These are phyloP conservation scores for Laodelphax striatellus DNA, from an alignment of 1,140 invertebrate species.

Conservation along the genomic window DNA sequence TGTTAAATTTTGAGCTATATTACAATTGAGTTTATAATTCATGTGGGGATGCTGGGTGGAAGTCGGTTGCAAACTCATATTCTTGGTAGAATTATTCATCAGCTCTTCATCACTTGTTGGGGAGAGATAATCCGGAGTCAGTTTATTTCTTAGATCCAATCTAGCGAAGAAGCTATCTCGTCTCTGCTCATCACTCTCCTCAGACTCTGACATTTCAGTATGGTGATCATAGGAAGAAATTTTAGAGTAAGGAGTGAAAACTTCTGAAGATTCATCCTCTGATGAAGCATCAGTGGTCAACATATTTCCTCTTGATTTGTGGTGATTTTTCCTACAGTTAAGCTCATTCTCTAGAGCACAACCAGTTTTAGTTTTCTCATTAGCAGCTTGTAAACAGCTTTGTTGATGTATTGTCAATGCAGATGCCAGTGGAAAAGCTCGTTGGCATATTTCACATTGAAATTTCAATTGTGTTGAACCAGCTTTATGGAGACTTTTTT, in stretches of 20 bases:
- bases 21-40: no score
- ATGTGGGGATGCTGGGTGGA: no score
- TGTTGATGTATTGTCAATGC: conserved; percentile 51
- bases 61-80: no score
- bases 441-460: conserved; percentile 55
- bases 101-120: neutral
- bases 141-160: conserved; percentile 58
- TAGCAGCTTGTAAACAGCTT: conserved; percentile 8
- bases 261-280: no score
- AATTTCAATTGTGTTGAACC: conserved; percentile 48
- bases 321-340: no score
- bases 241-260: no score
- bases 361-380: neutral
- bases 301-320: no score
- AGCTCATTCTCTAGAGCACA: neutral
- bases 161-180: conserved; percentile 70
- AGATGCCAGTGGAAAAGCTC: conserved; percentile 61
- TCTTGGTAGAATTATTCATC: no score
- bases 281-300: no score
- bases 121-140: neutral
- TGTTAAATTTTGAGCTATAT: no score
- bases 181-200: conserved; percentile 38
- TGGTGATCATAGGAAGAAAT: no score
- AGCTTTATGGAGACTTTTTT: conserved; percentile 49
- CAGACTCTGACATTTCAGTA: conserved; percentile 12